Evolutionary conservation across 2,797 vertebrate species (phyloP), one percentile per base, ranked within the genome.

Genomic region (Bradypus variegatus): DNA sequence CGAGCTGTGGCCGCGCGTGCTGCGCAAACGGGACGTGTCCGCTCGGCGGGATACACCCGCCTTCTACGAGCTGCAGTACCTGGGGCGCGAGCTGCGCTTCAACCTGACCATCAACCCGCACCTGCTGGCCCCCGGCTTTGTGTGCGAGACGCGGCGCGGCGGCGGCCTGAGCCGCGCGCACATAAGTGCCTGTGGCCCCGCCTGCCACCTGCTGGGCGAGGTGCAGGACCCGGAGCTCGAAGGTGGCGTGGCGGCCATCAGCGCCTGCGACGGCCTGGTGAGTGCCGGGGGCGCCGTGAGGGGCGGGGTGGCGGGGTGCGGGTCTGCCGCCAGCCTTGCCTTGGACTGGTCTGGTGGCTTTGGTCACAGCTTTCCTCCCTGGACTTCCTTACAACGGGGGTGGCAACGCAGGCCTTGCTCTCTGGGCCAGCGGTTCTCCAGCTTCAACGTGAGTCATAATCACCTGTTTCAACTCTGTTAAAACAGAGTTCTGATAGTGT

Each of bases 201-300:
- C 96, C 70, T 99, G 99, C 96, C 97, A 99, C 25, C 99, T 99
- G 97, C 90, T 98, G 0, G 99, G 99, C 12, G 98, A 98, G 48
- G 99, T 99, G 48, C 98, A 95, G 97, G 97, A 97, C 72, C 96
- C 94, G 2, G 94, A 93, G 14, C 89, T 65, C 2, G 87, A 93
- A 27, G 96, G 95, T 0, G 99, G 99, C 5, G 97, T 95, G 33
- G 99, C 99, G 0, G 98, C 98, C 9, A 98, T 99, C 83, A 99
- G 99, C 86, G 98, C 98, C 45, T 99, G 99, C 31, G 97, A 98
- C 5, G 99, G 99, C 86, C 97, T 99, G 98, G 99, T 99, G 96
- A 98, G 99, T 95, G 13, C 14, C 4, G 11, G 3, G 18, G 5
- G 8, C 3, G 14, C 27, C 1, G 29, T 8, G 5, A 12, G 19